A percentile compares a stretch with the other conserved stretches of the same genome.
phyloP scores from a whole-genome alignment of 2,888 invertebrate species.

The Phania funesta region DNA sequence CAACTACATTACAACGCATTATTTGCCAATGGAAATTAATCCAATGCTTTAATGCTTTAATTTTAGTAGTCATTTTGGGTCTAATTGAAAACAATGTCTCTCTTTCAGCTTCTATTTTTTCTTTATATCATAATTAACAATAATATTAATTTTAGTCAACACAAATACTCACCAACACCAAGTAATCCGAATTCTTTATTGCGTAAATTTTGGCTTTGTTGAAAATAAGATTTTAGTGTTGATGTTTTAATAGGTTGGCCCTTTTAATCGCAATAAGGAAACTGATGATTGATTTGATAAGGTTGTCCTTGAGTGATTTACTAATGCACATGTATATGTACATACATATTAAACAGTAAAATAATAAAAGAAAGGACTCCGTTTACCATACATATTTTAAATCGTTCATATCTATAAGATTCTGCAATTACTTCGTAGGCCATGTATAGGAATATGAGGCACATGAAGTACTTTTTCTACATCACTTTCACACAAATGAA shows the following conservation, averaged over 20 bases:
- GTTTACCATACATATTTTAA: neutral
- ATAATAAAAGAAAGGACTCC: neutral
- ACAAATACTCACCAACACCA: neutral
- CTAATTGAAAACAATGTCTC: slow-evolving; percentile 44
- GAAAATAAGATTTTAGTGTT: neutral
- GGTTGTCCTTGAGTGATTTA: neutral
- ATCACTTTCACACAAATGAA: too few species aligned
- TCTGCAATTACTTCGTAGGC: too few species aligned
- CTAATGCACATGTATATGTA: neutral
- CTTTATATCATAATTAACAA: slow-evolving; percentile 6
- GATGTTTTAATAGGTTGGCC: slow-evolving; percentile 10
- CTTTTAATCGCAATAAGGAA: slow-evolving; percentile 4
- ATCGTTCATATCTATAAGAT: too few species aligned
- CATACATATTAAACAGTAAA: neutral
- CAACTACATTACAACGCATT: neutral
- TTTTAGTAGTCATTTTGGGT: slow-evolving; percentile 40
- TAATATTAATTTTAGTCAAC: neutral
- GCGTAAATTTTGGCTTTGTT: neutral
- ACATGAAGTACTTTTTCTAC: too few species aligned
- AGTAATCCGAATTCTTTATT: neutral
- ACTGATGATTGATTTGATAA: slow-evolving; percentile 17
- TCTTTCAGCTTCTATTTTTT: neutral
- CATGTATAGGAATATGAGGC: too few species aligned
- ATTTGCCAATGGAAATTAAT: slow-evolving; percentile 54
- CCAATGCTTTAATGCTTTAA: slow-evolving; percentile 43